Base-by-base conservation (phyloP, 2,113 vertebrate genomes). In the Strix aluco region DNA sequence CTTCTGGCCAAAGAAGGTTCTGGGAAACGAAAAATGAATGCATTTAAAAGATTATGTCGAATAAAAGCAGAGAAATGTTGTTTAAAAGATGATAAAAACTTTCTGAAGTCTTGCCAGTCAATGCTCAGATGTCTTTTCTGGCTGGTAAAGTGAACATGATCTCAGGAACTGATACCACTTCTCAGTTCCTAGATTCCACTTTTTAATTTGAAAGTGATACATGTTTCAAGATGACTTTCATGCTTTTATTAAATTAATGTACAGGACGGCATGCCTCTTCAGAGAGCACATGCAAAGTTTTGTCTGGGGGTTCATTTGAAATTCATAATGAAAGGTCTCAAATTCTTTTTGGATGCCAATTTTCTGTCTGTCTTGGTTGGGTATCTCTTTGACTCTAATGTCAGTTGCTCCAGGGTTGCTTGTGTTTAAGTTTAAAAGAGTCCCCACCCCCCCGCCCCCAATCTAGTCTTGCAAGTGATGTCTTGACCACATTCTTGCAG, bases 121-220 rank as follows among this genome's bases (percentile, higher is more conserved):
- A 16, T 71, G 69, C 94, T 97, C 63, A 80, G 57, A 89, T 95
- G 84, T 88, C 86, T 91, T 70, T 92, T 94, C 72, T 96, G 87
- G 36, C 92, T 91, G 71, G 32, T 81, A 10, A 73, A 87, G 80
- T 58, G 94, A 96, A 83, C 46, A 46, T 81, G 92, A 95, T 96
- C 88, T 87, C 67, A 71, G 86, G 86, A 95, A 65, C 57, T 87
- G 84, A 96, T 93, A 85, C 62, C 32, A 14, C 54, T 91, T 80
- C 78, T 92, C 52, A 69, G 46, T 95, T 90, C 73, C 91, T 96
- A 86, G 92, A 95, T 92, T 94, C 72, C 21, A 49, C 57, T 72
- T 75, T 79, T 94, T 94, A 94, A 94, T 93, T 92, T 88, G 94
- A 67, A 88, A 92, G 75, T 40, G 57, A 93, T 97, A 83, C 62